A percentile compares a stretch with the other conserved stretches of the same genome.
Evolutionary conservation across 2,888 invertebrate genomes (phyloP).

Genomic region (Cantharis nigra): DNA sequence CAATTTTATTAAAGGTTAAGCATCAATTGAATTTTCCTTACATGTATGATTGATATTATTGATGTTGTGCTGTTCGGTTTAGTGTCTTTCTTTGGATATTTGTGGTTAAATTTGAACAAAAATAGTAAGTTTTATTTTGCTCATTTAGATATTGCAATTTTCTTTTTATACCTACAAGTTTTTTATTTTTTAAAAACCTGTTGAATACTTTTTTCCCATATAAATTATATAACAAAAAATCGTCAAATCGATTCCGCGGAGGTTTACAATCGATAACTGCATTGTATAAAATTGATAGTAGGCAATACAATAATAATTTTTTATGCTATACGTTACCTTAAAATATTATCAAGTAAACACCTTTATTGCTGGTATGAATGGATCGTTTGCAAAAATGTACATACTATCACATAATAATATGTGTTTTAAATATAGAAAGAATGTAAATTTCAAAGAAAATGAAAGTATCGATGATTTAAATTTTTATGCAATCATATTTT

Average conservation of each 20-base stretch:
- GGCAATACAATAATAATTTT: not conserved
- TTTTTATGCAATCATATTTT: not conserved
- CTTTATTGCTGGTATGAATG: not conserved
- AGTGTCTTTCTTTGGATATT: not conserved
- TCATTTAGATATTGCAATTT: not conserved
- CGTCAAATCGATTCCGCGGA: not conserved
- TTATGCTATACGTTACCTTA: not conserved
- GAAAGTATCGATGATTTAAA: not conserved
- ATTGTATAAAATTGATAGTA: not conserved
- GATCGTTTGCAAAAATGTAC: not conserved
- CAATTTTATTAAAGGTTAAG: not conserved
- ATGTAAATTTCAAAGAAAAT: not conserved
- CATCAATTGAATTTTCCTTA: not conserved
- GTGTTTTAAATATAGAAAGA: not conserved
- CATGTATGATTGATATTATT: not conserved
- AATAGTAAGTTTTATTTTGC: not conserved
- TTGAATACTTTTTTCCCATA: not conserved
- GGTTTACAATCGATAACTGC: not conserved
- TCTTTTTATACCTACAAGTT: not conserved
- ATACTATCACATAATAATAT: not conserved
- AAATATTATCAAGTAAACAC: not conserved
- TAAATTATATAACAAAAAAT: not conserved
- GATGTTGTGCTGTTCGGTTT: not conserved
- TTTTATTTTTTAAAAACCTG: not conserved
- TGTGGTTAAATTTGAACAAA: not conserved